A percentile compares a stretch with the other conserved stretches of the same genome.
Evolutionary conservation across 2,113 vertebrate genomes (phyloP).

Genomic region (Lagopus muta): DNA sequence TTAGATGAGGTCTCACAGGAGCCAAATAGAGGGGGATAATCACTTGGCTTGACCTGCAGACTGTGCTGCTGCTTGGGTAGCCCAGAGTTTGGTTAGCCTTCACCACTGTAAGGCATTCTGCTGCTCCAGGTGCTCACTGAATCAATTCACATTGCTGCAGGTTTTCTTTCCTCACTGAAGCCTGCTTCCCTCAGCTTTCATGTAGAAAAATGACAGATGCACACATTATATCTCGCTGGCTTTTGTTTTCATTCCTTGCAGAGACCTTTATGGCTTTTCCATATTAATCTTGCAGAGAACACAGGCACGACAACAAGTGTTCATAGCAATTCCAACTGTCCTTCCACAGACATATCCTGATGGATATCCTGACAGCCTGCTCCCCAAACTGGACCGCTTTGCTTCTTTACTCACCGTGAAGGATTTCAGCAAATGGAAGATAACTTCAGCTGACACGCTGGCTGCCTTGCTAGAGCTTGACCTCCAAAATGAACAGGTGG

Average conservation of each 20-base stretch:
- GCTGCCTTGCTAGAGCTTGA: neutral
- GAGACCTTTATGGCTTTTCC: neutral
- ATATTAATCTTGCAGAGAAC: neutral
- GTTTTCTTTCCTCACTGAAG: neutral
- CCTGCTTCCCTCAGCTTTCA: neutral
- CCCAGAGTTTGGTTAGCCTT: neutral
- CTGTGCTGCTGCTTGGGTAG: neutral
- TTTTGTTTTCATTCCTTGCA: neutral
- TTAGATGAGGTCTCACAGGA: neutral
- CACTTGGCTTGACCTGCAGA: neutral
- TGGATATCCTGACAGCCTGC: conserved; percentile 70
- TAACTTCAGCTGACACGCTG: conserved; percentile 57
- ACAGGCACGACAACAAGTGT: neutral
- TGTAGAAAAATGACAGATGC: neutral
- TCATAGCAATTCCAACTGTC: fast-evolving
- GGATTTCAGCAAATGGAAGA: conserved; percentile 61
- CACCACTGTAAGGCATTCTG: neutral
- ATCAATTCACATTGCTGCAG: neutral
- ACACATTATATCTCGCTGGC: neutral
- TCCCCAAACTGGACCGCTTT: conserved; percentile 2
- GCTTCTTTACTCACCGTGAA: fast-evolving
- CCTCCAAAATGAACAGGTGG: neutral
- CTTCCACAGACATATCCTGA: conserved; percentile 60
- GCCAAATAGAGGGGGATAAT: neutral
- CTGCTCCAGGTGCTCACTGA: fast-evolving